A percentile compares a stretch with the other conserved stretches of the same genome.
These are phyloP conservation scores for Trematomus bernacchii DNA, from an alignment of 2,797 vertebrate species.

Conservation along the genomic window DNA sequence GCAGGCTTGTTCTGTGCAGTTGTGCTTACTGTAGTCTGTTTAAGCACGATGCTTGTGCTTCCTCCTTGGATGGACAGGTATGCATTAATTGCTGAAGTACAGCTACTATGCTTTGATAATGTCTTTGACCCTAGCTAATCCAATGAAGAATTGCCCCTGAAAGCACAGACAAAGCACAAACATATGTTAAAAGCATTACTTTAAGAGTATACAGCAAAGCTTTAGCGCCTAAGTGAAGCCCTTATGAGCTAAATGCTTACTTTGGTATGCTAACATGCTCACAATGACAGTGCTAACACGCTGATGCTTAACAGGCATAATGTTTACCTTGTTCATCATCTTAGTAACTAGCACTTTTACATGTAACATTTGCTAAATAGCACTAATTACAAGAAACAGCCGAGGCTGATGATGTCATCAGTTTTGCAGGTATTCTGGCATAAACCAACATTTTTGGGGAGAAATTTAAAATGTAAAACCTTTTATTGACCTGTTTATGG, in stretches of 20 bases:
- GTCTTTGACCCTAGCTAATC: slow-evolving; percentile 16
- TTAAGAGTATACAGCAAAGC: background rate
- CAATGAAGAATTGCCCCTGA: slow-evolving; percentile 33
- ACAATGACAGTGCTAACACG: background rate
- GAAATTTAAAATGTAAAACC: too few species aligned
- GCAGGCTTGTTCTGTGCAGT: slow-evolving; percentile 48
- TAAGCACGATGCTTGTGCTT: slow-evolving; percentile 34
- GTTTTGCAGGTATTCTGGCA: background rate
- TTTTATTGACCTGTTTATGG: too few species aligned
- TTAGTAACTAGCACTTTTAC: background rate
- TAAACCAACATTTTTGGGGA: background rate
- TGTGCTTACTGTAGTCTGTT: slow-evolving; percentile 58
- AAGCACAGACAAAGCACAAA: slow-evolving; percentile 9
- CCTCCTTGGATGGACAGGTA: slow-evolving; percentile 29
- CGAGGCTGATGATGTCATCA: background rate
- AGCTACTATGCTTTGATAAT: slow-evolving; percentile 28
- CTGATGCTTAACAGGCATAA: background rate
- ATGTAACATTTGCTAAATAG: background rate
- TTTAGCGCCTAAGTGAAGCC: background rate
- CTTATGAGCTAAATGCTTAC: background rate
- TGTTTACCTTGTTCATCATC: background rate
- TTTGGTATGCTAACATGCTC: background rate
- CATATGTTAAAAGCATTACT: background rate
- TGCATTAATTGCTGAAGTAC: slow-evolving; percentile 40
- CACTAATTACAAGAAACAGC: too few species aligned